Evolutionary conservation across 2,888 invertebrate species (phyloP).

Genomic region (Orchesella flavescens): DNA sequence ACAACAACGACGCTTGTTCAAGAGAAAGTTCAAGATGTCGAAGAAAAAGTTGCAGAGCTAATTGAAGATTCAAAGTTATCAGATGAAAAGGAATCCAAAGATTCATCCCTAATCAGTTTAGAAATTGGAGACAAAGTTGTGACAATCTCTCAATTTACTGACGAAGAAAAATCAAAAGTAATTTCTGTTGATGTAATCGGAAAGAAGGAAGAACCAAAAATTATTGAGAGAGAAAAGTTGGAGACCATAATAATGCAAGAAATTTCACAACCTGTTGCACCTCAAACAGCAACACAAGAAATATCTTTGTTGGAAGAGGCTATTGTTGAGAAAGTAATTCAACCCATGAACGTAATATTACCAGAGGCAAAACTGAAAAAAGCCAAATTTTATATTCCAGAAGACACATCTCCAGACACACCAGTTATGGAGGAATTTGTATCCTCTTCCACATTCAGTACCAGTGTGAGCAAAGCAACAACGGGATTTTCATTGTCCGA

Average conservation of each 20-base stretch:
- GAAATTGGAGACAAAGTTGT: slow-evolving; percentile 59
- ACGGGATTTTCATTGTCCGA: slow-evolving; percentile 27
- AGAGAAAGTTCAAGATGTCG: slow-evolving; percentile 27
- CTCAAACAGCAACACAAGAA: not conserved
- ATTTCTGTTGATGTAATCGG: slow-evolving; percentile 56
- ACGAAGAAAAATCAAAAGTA: slow-evolving; percentile 56
- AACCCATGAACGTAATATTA: not conserved
- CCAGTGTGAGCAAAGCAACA: slow-evolving; percentile 21
- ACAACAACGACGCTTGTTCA: not conserved
- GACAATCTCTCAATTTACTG: slow-evolving; percentile 56
- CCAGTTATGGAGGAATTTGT: not conserved
- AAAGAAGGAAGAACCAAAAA: slow-evolving; percentile 23
- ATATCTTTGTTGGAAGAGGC: not conserved
- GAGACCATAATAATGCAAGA: no score
- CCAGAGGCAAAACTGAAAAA: not conserved
- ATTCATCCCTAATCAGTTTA: slow-evolving; percentile 41
- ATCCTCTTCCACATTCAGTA: not conserved
- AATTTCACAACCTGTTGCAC: not conserved
- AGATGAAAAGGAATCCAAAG: slow-evolving; percentile 26
- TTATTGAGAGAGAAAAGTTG: not conserved
- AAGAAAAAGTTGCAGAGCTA: not conserved
- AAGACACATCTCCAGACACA: not conserved
- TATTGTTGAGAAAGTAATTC: slow-evolving; percentile 1
- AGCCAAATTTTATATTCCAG: not conserved
- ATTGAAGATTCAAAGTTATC: slow-evolving; percentile 18